Conservation (phyloP, 2,113 vertebrate genomes). For the Phyllostomus discolor region DNA sequence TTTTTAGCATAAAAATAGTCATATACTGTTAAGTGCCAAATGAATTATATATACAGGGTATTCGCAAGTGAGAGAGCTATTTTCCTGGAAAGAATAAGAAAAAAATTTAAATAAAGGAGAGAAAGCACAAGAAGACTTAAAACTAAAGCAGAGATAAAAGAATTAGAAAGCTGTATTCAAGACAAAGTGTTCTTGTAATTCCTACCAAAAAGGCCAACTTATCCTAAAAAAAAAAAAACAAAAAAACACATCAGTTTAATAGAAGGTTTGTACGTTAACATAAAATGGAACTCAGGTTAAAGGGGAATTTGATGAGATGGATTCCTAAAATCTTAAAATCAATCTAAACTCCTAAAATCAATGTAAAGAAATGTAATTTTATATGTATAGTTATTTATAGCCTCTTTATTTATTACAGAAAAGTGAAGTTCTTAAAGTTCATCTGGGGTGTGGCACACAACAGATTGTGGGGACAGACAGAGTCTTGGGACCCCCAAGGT, state of each 20-base stretch:
- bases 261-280: neutral
- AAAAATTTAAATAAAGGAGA: neutral
- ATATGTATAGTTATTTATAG: neutral
- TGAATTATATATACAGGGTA: neutral
- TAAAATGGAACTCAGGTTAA: neutral
- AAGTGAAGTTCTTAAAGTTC: neutral
- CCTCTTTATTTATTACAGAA: neutral
- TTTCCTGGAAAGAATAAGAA: neutral
- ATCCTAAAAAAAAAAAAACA: neutral
- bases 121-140: neutral
- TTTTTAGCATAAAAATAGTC: neutral
- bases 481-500: neutral
- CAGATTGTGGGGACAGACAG: neutral
- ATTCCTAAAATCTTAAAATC: neutral
- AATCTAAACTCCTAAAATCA: neutral
- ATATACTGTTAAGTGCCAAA: neutral
- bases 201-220: neutral
- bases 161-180: neutral
- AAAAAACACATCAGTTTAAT: neutral
- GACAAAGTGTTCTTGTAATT: neutral
- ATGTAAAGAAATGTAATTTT: neutral
- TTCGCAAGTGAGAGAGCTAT: neutral
- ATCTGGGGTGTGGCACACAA: neutral
- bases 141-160: neutral
- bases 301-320: neutral